A percentile compares a stretch with the other conserved stretches of the same genome.
Evolutionary conservation across 2,888 invertebrate genomes (phyloP).

Genomic region (Ypsolopha scabrella): DNA sequence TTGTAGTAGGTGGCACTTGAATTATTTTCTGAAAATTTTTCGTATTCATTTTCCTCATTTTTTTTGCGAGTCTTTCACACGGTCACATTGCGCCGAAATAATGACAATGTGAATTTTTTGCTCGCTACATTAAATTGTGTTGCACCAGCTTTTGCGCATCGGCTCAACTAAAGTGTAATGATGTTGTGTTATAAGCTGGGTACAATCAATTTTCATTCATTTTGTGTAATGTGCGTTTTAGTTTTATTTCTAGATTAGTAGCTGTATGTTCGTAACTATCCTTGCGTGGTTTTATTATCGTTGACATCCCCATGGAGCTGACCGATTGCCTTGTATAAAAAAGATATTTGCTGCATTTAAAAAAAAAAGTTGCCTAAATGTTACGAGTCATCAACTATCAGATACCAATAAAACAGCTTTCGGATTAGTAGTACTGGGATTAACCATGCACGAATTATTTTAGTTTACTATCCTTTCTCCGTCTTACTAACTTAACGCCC

Average conservation of each 20-base stretch:
- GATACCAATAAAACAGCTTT: too few relatives aligned
- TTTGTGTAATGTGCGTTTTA: not conserved
- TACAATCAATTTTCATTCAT: constrained; percentile 6
- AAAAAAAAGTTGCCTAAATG: too few relatives aligned
- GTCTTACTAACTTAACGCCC: not conserved
- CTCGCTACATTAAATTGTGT: constrained; percentile 35
- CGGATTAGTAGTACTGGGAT: too few relatives aligned
- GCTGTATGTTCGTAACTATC: too few relatives aligned
- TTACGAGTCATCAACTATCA: too few relatives aligned
- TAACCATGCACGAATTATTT: not conserved
- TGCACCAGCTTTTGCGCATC: constrained; percentile 32
- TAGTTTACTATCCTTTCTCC: too few relatives aligned
- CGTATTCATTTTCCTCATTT: constrained; percentile 1
- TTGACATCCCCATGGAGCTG: too few relatives aligned
- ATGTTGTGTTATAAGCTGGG: constrained; percentile 27
- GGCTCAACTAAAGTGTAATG: constrained; percentile 20
- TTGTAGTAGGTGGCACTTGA: constrained; percentile 16
- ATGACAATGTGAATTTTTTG: constrained; percentile 25
- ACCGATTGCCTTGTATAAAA: too few relatives aligned
- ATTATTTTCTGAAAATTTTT: constrained; percentile 20
- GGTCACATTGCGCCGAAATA: constrained; percentile 19
- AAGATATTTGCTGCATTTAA: too few relatives aligned
- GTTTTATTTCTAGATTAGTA: not conserved
- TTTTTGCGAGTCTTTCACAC: constrained; percentile 23
- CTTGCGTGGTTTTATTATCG: too few relatives aligned